Percentiles rank a stretch among this genome's conserved stretches.
phyloP scores from a whole-genome alignment of 1,140 invertebrate species.

The Heterodera schachtii region DNA sequence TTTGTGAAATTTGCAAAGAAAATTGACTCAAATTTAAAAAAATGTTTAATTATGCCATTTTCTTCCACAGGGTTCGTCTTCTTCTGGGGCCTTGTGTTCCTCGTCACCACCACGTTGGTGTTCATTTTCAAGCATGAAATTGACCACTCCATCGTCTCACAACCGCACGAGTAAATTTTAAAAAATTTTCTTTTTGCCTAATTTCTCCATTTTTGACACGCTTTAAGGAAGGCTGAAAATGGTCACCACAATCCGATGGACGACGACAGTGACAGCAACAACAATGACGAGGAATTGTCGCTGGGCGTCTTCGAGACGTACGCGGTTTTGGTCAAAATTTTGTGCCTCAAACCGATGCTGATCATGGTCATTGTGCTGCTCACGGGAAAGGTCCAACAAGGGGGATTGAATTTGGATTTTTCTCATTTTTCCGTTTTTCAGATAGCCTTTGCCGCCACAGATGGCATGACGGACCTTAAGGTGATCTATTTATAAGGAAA shows the following conservation, averaged over 20 bases:
- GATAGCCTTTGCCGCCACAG: conserved; percentile 91
- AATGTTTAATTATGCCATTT: conserved; percentile 24
- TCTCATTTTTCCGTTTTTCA: conserved; percentile 22
- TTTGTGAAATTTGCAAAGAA: neutral
- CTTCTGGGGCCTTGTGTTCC: conserved; percentile 91
- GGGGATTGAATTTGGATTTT: conserved; percentile 9
- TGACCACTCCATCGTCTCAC: conserved; percentile 53
- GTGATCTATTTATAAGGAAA: too few relatives aligned
- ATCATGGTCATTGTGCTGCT: conserved; percentile 79
- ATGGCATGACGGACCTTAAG: conserved; percentile 90
- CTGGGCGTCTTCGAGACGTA: conserved; percentile 80
- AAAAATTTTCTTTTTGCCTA: neutral
- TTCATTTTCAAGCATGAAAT: conserved; percentile 86
- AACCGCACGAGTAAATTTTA: neutral
- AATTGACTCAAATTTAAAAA: neutral
- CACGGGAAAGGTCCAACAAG: conserved; percentile 76
- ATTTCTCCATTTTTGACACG: neutral
- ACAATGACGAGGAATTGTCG: conserved; percentile 67
- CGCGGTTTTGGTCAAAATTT: conserved; percentile 79
- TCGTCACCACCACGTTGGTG: conserved; percentile 85
- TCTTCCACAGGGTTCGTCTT: conserved; percentile 79
- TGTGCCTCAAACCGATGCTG: conserved; percentile 79
- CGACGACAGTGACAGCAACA: conserved; percentile 7
- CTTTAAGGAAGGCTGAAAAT: neutral
- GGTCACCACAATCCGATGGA: neutral